phyloP scores from a whole-genome alignment of 1,140 invertebrate species.

The Pollicipes pollicipes region DNA sequence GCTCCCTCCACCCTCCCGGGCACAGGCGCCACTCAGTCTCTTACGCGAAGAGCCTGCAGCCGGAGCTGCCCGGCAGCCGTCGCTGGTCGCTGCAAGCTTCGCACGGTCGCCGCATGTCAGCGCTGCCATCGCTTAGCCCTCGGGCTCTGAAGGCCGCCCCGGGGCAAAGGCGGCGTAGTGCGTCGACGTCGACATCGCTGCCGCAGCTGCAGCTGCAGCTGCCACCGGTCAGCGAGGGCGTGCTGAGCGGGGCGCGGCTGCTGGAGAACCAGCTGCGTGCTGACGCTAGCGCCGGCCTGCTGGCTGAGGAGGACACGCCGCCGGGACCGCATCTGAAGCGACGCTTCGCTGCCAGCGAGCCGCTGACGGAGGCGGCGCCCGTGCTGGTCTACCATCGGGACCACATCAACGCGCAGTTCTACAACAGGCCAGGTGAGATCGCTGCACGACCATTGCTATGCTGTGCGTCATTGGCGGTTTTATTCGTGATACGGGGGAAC shows the following conservation, averaged over 20 bases:
- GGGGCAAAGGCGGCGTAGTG: too few relatives aligned
- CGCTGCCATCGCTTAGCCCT: not conserved
- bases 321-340: not conserved
- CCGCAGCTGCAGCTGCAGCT: not conserved
- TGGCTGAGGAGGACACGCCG: not conserved
- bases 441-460: too few relatives aligned
- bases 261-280: not conserved
- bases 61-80: not conserved
- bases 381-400: not conserved
- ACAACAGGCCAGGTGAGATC: not conserved
- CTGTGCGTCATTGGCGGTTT: too few relatives aligned
- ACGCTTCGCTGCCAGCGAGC: not conserved
- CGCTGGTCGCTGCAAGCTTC: too few relatives aligned
- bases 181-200: too few relatives aligned
- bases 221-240: too few relatives aligned
- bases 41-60: too few relatives aligned
- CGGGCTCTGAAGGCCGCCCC: not conserved
- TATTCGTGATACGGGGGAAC: too few relatives aligned
- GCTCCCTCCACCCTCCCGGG: too few relatives aligned
- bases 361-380: not conserved
- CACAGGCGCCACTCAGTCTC: too few relatives aligned
- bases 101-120: not conserved
- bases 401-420: not conserved
- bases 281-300: not conserved
- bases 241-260: not conserved